Conservation (phyloP, 2,888 invertebrate species). For the Drosophila incognita region DNA sequence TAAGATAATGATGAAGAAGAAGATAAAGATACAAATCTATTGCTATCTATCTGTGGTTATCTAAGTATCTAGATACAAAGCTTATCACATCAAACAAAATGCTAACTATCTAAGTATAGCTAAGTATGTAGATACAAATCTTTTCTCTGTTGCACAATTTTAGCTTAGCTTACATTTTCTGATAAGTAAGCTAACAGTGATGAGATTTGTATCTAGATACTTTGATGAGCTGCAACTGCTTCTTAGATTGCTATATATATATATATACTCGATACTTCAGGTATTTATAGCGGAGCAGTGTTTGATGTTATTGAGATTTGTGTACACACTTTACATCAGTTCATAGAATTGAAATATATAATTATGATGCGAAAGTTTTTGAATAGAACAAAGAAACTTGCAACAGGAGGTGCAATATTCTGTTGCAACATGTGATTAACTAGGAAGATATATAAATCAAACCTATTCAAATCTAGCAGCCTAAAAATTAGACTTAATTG, state of each 20-base stretch:
- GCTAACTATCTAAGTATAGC: no score
- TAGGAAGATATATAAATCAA: background rate
- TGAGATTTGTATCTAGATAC: background rate
- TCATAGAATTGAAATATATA: accelerated
- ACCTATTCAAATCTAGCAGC: background rate
- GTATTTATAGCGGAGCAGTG: background rate
- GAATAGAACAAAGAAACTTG: background rate
- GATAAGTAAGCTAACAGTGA: background rate
- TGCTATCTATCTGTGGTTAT: background rate
- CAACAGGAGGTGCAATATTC: no score
- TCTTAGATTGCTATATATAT: background rate
- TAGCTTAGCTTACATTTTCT: background rate
- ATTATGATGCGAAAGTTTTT: background rate
- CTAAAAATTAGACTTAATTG: no score
- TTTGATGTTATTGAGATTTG: background rate
- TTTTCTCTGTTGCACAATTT: background rate
- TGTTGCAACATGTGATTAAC: background rate
- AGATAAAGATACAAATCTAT: background rate
- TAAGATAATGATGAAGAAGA: background rate
- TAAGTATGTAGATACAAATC: background rate
- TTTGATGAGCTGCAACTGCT: background rate
- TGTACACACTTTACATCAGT: background rate
- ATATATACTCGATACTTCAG: background rate
- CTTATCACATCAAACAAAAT: background rate
- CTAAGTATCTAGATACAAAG: background rate